Evolutionary conservation across 1,140 invertebrate genomes (phyloP).

Genomic region (Trypoxylus dichotomus): DNA sequence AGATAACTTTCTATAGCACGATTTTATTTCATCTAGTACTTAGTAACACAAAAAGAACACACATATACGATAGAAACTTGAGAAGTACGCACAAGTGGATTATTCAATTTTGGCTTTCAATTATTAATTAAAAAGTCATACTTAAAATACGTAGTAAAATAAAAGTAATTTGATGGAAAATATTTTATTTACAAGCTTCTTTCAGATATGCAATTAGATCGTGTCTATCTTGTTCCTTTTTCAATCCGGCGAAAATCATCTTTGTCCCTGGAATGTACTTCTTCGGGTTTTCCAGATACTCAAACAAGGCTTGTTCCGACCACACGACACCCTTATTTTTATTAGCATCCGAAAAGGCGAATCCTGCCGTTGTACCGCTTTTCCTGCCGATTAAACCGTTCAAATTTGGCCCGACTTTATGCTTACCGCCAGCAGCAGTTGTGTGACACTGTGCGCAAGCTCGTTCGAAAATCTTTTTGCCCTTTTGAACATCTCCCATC

Average conservation of each 20-base stretch:
- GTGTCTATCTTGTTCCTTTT: conserved; percentile 72
- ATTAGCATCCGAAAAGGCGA: conserved; percentile 84
- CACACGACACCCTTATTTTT: conserved; percentile 72
- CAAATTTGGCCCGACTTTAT: conserved; percentile 91
- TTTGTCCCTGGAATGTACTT: conserved; percentile 85
- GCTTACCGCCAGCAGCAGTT: conserved; percentile 76
- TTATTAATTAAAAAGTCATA: too few relatives aligned
- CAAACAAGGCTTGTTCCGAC: conserved; percentile 65
- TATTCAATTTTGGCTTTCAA: too few relatives aligned
- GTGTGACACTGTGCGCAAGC: conserved; percentile 90
- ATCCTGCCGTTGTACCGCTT: conserved; percentile 80
- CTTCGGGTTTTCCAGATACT: conserved; percentile 77
- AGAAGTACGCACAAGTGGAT: too few relatives aligned
- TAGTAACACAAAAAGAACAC: too few relatives aligned
- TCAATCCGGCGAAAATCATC: conserved; percentile 83
- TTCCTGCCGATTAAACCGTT: conserved; percentile 83
- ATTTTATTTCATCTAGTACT: too few relatives aligned
- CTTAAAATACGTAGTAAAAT: neutral
- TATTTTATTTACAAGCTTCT: conserved; percentile 26
- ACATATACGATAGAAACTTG: too few relatives aligned
- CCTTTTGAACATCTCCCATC: conserved; percentile 80
- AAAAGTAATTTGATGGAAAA: neutral
- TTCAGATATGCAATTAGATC: conserved; percentile 73
- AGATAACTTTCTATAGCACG: too few relatives aligned
- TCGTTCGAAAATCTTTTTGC: conserved; percentile 87